Conservation (phyloP, 2,113 vertebrate species). For the Ginglymostoma cirratum region DNA sequence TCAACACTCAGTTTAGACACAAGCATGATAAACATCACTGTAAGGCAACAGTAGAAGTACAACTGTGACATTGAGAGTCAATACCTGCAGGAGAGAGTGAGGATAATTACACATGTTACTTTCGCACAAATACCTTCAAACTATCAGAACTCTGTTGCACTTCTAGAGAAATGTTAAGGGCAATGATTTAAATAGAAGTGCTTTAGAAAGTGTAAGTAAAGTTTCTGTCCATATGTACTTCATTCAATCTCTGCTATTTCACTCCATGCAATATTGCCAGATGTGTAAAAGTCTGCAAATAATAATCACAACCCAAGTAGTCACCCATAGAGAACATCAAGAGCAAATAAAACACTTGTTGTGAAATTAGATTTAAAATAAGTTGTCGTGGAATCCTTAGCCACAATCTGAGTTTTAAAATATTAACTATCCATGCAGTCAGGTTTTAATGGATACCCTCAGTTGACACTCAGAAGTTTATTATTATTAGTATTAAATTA, state of each 20-base stretch:
- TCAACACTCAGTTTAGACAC: background rate
- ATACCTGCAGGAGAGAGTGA: background rate
- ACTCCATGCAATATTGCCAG: background rate
- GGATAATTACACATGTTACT: background rate
- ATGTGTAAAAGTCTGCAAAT: background rate
- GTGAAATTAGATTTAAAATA: background rate
- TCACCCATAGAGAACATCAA: background rate
- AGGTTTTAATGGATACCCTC: background rate
- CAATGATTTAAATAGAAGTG: background rate
- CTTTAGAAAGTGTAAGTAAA: background rate
- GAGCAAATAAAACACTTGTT: constrained; percentile 1
- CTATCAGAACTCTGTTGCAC: background rate
- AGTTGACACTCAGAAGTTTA: constrained; percentile 13
- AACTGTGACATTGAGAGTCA: background rate
- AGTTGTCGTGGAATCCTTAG: background rate
- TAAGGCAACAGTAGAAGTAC: background rate
- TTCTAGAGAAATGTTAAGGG: background rate
- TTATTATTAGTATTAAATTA: constrained; percentile 12
- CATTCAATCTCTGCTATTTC: background rate
- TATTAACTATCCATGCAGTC: background rate
- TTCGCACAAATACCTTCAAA: background rate
- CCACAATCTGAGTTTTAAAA: constrained; percentile 11
- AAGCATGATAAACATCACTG: background rate
- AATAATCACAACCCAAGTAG: background rate
- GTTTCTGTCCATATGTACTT: background rate